Evolutionary conservation across 2,888 invertebrate genomes (phyloP).

Genomic region (Catocala fraxini): DNA sequence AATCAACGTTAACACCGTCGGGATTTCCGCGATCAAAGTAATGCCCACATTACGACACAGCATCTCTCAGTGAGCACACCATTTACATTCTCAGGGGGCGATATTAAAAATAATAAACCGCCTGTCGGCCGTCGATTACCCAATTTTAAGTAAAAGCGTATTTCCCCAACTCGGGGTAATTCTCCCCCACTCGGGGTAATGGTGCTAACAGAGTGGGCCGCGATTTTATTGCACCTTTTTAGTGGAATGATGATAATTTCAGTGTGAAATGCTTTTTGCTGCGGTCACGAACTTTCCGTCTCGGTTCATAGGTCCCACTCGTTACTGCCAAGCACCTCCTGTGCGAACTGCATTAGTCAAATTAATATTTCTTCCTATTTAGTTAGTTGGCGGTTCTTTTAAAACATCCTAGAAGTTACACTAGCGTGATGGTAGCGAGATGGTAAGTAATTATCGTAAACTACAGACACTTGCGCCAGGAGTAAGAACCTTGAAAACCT

Average conservation of each 20-base stretch:
- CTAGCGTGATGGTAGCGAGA: too few species aligned
- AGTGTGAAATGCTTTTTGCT: slow-evolving; percentile 59
- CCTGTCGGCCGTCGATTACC: slow-evolving; percentile 73
- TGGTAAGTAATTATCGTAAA: too few species aligned
- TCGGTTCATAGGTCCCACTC: slow-evolving; percentile 19
- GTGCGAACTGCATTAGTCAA: too few species aligned
- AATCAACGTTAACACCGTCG: slow-evolving; percentile 45
- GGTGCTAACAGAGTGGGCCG: slow-evolving; percentile 54
- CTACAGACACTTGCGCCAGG: too few species aligned
- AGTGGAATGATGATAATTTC: slow-evolving; percentile 69
- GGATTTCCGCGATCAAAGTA: slow-evolving; percentile 57
- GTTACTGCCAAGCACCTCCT: not conserved
- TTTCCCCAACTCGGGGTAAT: slow-evolving; percentile 55
- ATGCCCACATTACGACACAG: slow-evolving; percentile 49
- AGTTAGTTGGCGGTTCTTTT: too few species aligned
- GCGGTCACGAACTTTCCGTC: slow-evolving; percentile 21
- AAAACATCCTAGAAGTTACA: too few species aligned
- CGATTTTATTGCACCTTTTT: slow-evolving; percentile 65
- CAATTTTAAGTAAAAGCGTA: slow-evolving; percentile 73
- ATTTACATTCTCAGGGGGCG: slow-evolving; percentile 57
- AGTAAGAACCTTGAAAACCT: too few species aligned
- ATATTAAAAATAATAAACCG: slow-evolving; percentile 72
- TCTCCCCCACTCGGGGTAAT: slow-evolving; percentile 54
- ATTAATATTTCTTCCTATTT: too few species aligned
- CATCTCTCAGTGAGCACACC: slow-evolving; percentile 43